phyloP scores from a whole-genome alignment of 2,113 vertebrate genomes.

The Gallinago paraguaiae region DNA sequence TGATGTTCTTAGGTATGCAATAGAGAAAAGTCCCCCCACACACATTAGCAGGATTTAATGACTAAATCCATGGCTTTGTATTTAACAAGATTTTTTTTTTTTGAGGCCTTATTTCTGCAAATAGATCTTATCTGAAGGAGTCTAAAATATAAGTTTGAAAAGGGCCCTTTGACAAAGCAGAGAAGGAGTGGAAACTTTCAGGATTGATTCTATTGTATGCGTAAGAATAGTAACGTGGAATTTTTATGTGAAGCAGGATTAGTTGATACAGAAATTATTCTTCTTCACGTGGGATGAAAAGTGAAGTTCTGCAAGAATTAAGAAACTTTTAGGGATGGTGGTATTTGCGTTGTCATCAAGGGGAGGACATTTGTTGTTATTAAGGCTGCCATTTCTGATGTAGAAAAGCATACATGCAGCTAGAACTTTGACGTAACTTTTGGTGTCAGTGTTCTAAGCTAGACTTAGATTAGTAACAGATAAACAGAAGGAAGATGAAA shows the following conservation, averaged over 20 bases:
- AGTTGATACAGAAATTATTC: neutral
- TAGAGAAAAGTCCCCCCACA: neutral
- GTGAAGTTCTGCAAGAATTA: neutral
- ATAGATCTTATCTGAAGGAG: neutral
- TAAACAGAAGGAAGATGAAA: neutral
- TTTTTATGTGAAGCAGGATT: neutral
- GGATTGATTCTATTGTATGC: neutral
- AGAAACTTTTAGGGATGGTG: neutral
- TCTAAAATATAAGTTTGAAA: neutral
- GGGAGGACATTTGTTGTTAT: too few relatives aligned
- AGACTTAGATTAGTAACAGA: neutral
- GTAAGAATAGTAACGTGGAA: neutral
- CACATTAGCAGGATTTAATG: neutral
- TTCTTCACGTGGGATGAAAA: neutral
- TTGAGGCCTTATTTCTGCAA: neutral
- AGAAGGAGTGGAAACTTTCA: neutral
- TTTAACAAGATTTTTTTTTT: neutral
- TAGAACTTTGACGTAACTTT: neutral
- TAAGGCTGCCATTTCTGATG: neutral
- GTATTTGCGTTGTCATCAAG: neutral
- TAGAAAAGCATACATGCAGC: neutral
- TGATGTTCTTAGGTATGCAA: slow-evolving; percentile 88
- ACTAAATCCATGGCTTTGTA: neutral
- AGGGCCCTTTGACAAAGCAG: neutral
- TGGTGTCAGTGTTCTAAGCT: neutral